Base-by-base conservation (phyloP, 2,797 vertebrate species). In the Tolypeutes matacus region DNA sequence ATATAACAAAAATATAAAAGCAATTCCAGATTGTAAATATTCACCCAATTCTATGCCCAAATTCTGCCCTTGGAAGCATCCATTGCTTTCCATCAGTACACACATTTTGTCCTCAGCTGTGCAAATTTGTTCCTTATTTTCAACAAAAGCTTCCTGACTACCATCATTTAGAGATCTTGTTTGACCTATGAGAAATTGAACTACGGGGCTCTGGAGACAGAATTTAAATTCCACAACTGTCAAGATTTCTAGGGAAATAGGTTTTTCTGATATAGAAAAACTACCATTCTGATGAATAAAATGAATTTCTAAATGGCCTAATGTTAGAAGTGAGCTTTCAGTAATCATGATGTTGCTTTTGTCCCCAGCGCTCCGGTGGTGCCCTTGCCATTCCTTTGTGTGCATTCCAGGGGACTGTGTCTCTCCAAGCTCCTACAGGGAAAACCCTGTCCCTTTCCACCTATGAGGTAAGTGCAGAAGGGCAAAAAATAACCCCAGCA, bases 391-490 rank as follows among this genome's bases (percentile, higher is more conserved):
- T 99, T 85, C 99, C 99, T 2, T 97, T 99, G 42, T 99, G 99
- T 6, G 99, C 99, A 1, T 99, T 99, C 97, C 99, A 99, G 98
- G 99, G 99, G 36, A 99, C 99, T 0, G 99, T 99, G 21, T 99
- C 99, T 29, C 99, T 99, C 53, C 99, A 99, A 23, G 99, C 99
- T 0, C 99, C 99, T 11, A 99, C 99, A 0, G 99, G 99, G 46
- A 99, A 99, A 98, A 99, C 99, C 0, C 98, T 99, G 4, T 99
- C 99, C 36, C 98, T 99, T 13, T 99, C 99, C 90, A 99, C 99
- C 0, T 99, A 99, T 0, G 99, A 99, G 97, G 99, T 99, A 96
- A 99, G 99, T 97, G 99, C 99, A 5, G 99, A 99, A 25, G 99
- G 99, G 80, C 99, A 99, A 58, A 99, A 98, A 92, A 99, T 99